Evolutionary conservation across 2,797 vertebrate species (phyloP).

Genomic region (Pseudochaenichthys georgianus): DNA sequence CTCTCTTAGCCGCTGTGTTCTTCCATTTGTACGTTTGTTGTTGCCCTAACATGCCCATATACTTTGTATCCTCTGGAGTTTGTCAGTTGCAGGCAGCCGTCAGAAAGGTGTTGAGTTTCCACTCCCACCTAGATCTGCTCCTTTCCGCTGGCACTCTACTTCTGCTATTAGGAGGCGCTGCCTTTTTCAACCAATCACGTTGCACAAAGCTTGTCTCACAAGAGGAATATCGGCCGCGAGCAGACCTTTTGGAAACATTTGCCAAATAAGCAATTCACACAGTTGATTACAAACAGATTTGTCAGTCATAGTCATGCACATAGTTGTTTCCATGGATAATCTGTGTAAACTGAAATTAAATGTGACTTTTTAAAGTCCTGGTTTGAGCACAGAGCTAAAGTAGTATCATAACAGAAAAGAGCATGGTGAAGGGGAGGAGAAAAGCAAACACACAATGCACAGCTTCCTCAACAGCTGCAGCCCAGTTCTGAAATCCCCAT

Average conservation of each 20-base stretch:
- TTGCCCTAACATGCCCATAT: slow-evolving; percentile 73
- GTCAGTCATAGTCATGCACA: slow-evolving; percentile 22
- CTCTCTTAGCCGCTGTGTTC: slow-evolving; percentile 39
- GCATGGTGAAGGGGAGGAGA: slow-evolving; percentile 57
- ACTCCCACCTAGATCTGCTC: slow-evolving; percentile 66
- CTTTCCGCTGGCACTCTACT: slow-evolving; percentile 57
- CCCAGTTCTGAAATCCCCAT: slow-evolving; percentile 84
- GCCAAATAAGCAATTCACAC: slow-evolving; percentile 59
- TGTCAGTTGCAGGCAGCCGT: slow-evolving; percentile 70
- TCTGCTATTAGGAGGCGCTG: slow-evolving; percentile 74
- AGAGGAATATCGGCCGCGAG: slow-evolving; percentile 59
- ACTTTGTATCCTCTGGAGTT: slow-evolving; percentile 67
- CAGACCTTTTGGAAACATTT: slow-evolving; percentile 55
- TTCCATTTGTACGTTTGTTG: slow-evolving; percentile 45
- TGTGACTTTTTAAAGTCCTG: slow-evolving; percentile 11
- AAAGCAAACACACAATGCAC: slow-evolving; percentile 74
- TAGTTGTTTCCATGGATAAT: slow-evolving; percentile 49
- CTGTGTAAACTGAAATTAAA: slow-evolving; percentile 30
- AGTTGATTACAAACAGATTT: slow-evolving; percentile 61
- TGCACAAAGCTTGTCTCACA: slow-evolving; percentile 55
- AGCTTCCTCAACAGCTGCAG: slow-evolving; percentile 86
- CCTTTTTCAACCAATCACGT: slow-evolving; percentile 70
- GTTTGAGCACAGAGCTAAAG: slow-evolving; percentile 34
- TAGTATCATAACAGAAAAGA: slow-evolving; percentile 39
- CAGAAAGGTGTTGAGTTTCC: slow-evolving; percentile 73